Base-by-base conservation (phyloP, 2,888 invertebrate genomes). In the Atrina japonica region DNA sequence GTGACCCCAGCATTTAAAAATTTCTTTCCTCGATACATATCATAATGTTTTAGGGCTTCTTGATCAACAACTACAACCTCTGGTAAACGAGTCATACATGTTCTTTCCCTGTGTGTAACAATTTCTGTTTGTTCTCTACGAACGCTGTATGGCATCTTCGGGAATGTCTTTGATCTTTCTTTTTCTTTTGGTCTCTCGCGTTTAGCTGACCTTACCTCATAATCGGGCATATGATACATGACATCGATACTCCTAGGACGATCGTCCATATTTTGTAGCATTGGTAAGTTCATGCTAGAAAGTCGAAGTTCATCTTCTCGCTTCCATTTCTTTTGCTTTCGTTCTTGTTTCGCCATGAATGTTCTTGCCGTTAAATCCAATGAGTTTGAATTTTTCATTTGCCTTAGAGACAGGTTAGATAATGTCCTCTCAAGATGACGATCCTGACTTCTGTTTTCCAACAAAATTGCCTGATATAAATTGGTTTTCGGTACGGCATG, bases 271-370 rank as follows among this genome's bases (percentile, higher is more conserved):
- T 77, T 70, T 43, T 77, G 74, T 7, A 81, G 60, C 23, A 70
- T 67, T 0, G 87, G 87, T 18, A 87, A 71, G 58, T 84, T 86
- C 83, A 86, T 84, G 56, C 78, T 81, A 14, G 82, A 75, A 7
- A 85, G 56, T 27, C 85, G 68, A 29, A 83, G 73, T 58, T 86
- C 85, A 64, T 87, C 86, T 29, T 85, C 81, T 25, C 82, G 65
- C 72, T 81, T 84, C 87, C 87, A 87, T 70, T 87, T 85, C 52
- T 78, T 76, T 47, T 80, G 79, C 61, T 87, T 86, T 45, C 83
- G 72, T 53, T 80, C 78, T 71, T 87, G 87, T 50, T 75, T 66
- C 40, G 80, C 80, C 50, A 80, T 60, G 65, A 87, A 87, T 7
- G 85, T 83, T 53, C 86, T 70, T 41, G 77, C 77, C 56, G 80